phyloP scores from a whole-genome alignment of 2,113 vertebrate genomes.

The Bettongia penicillata region DNA sequence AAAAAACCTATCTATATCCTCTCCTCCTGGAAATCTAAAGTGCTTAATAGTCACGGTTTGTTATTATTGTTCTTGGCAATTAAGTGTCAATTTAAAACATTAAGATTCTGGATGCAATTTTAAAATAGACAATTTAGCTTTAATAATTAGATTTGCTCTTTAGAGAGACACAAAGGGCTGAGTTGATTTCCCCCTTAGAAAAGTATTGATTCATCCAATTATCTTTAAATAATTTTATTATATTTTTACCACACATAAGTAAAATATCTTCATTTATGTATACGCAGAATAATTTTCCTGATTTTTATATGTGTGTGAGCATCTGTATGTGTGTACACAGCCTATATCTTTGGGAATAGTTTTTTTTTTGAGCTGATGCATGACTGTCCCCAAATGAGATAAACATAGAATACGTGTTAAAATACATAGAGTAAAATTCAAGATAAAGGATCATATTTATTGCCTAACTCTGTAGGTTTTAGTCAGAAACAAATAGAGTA shows the following conservation, averaged over 20 bases:
- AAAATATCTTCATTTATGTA: neutral
- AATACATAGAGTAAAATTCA: neutral
- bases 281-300: neutral
- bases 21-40: neutral
- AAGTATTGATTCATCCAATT: neutral
- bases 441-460: neutral
- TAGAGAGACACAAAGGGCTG: conserved; percentile 30
- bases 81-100: conserved; percentile 33
- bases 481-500: neutral
- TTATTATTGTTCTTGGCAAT: conserved; percentile 13
- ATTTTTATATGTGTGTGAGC: neutral
- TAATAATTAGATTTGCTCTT: conserved; percentile 48
- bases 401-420: neutral
- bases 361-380: neutral
- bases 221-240: conserved; percentile 26
- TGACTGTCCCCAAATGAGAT: neutral
- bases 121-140: conserved; percentile 15
- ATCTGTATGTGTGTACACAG: neutral
- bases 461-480: neutral
- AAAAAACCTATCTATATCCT: neutral
- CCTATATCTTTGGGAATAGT: neutral
- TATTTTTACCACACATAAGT: neutral
- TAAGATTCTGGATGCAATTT: conserved; percentile 41
- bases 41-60: conserved; percentile 26
- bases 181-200: conserved; percentile 44